phyloP scores from a whole-genome alignment of 2,797 vertebrate genomes.

The Myotis pilosus region DNA sequence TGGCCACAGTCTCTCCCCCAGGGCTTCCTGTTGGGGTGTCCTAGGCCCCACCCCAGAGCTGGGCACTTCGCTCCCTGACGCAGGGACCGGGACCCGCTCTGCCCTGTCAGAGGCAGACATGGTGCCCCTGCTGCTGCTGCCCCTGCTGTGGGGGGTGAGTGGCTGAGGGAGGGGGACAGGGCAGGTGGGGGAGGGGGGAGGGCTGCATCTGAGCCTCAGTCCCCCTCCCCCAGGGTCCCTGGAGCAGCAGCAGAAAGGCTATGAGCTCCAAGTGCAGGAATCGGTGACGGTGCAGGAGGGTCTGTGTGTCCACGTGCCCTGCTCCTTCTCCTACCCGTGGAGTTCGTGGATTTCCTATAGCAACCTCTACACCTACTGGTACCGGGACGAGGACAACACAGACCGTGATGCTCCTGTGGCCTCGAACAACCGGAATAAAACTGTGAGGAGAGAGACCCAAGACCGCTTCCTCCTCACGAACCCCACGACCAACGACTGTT shows the following conservation, averaged over 20 bases:
- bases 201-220: background rate
- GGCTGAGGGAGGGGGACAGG: fast-evolving
- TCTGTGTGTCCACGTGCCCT: background rate
- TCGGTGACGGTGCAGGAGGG: background rate
- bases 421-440: fast-evolving
- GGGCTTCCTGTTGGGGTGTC: too few relatives aligned
- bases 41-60: background rate
- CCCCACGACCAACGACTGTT: fast-evolving
- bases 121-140: slow-evolving; percentile 1
- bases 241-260: fast-evolving
- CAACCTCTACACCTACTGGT: background rate
- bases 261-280: fast-evolving
- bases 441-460: fast-evolving
- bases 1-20: too few relatives aligned
- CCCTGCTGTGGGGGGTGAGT: slow-evolving; percentile 49
- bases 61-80: background rate
- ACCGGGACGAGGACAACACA: fast-evolving
- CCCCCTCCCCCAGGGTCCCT: slow-evolving; percentile 8
- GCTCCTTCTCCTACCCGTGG: slow-evolving; percentile 1
- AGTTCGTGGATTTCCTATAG: fast-evolving
- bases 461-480: background rate
- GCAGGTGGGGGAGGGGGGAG: fast-evolving
- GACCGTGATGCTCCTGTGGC: fast-evolving
- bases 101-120: background rate
- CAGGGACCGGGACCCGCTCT: fast-evolving